These are phyloP conservation scores for Corythucha ciliata DNA, from an alignment of 2,888 invertebrate genomes.

Conservation along the genomic window DNA sequence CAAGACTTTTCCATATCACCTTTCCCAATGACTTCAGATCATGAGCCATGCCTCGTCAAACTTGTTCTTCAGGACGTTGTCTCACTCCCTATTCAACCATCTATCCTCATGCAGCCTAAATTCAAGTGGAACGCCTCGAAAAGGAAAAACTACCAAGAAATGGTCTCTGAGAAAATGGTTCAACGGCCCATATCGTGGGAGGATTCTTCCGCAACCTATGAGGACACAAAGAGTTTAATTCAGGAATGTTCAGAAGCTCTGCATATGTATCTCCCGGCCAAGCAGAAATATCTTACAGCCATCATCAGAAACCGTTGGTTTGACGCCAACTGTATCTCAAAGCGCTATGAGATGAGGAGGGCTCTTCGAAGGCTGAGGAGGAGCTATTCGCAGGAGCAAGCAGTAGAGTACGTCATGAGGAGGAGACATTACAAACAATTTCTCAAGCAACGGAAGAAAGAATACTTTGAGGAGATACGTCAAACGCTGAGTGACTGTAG, in stretches of 20 bases:
- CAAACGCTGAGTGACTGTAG: neutral
- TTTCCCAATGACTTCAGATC: neutral
- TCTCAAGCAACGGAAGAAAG: neutral
- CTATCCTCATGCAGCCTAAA: neutral
- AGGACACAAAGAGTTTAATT: neutral
- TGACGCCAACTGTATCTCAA: neutral
- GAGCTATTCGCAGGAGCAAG: neutral
- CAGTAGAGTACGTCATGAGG: neutral
- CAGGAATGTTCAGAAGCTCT: neutral
- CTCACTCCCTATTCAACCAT: neutral
- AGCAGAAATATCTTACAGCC: neutral
- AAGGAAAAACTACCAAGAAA: neutral
- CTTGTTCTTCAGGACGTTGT: neutral
- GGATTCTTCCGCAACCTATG: too few species aligned
- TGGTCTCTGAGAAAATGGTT: neutral
- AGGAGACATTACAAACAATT: neutral
- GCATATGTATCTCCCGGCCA: neutral
- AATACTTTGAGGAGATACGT: neutral
- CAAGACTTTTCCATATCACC: neutral
- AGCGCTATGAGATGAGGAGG: neutral
- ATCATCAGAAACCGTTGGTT: neutral
- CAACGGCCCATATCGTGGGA: neutral
- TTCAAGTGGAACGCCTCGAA: neutral
- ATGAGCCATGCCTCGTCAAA: slow-evolving; percentile 1
- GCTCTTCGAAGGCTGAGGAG: slow-evolving; percentile 3